Base-by-base conservation (phyloP, 2,113 vertebrate species). In the Apeltes quadracus region DNA sequence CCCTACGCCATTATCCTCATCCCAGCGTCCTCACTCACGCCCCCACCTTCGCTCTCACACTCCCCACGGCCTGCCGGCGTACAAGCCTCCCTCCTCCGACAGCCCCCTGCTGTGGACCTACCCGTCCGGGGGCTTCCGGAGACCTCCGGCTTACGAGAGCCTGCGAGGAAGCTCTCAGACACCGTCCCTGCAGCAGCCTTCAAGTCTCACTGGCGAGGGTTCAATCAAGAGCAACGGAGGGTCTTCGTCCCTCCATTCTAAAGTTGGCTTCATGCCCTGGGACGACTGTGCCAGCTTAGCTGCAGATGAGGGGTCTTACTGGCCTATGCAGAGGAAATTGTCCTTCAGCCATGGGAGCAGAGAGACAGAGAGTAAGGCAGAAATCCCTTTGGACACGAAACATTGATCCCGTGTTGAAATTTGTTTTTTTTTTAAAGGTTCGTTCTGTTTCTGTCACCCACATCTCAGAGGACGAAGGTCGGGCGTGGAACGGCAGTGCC, bases 81-180 rank as follows among this genome's bases (percentile, higher is more conserved):
- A 94, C 80, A 93, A 94, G 73, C 92, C 92, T 13, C 91, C 93
- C 4, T 89, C 93, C 0, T 92, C 94, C 0, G 93, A 94, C 87
- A 94, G 86, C 86, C 93, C 83, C 61, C 89, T 95, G 7, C 93
- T 96, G 61, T 97, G 96, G 96, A 96, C 96, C 41, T 97, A 96
- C 89, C 95, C 95, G 13, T 95, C 96, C 0, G 92, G 92, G 7
- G 94, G 92, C 41, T 93, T 95, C 82, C 92, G 94, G 72, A 94
- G 95, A 57, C 96, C 96, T 18, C 96, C 96, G 1, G 95, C 96
- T 66, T 96, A 97, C 7, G 95, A 96, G 61, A 97, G 95, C 84
- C 82, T 96, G 76, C 89, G 84, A 74, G 94, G 89, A 36, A 88
- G 88, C 68, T 84, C 88, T 34, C 91, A 90, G 23, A 89, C 88